A percentile compares a stretch with the other conserved stretches of the same genome.
Conservation (phyloP, 2,797 vertebrate species). For the Pterois miles region DNA sequence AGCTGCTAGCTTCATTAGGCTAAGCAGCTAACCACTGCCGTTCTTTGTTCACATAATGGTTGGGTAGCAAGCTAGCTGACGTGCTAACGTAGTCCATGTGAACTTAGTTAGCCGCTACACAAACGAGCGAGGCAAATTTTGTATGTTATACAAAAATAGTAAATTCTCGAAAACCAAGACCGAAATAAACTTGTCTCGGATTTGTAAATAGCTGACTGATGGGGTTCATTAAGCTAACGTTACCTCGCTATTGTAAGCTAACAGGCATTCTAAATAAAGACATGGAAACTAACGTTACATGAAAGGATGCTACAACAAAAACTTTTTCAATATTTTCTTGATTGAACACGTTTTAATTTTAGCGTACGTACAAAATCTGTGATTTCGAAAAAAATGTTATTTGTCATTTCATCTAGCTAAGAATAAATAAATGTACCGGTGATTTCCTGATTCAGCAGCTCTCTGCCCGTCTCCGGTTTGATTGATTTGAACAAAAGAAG, state of each 20-base stretch:
- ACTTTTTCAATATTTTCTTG: constrained; percentile 57
- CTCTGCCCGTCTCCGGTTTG: constrained; percentile 85
- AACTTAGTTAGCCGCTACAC: constrained; percentile 1
- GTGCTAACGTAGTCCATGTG: constrained; percentile 31
- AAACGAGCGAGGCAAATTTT: neutral
- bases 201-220: neutral
- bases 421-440: constrained; percentile 63
- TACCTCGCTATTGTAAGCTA: constrained; percentile 60
- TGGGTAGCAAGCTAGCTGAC: constrained; percentile 54
- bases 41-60: constrained; percentile 72
- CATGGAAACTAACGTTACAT: constrained; percentile 31
- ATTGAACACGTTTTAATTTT: neutral
- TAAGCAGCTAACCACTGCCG: constrained; percentile 59
- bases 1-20: constrained; percentile 61
- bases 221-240: constrained; percentile 46
- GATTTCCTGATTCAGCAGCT: constrained; percentile 84
- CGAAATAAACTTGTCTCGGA: neutral
- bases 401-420: constrained; percentile 11
- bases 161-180: neutral
- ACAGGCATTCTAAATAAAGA: constrained; percentile 65
- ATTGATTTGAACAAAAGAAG: constrained; percentile 97
- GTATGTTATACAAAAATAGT: neutral
- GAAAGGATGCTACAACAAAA: constrained; percentile 47
- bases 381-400: neutral
- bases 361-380: neutral